phyloP scores from a whole-genome alignment of 2,888 invertebrate species.

The Folsomia manolachei region DNA sequence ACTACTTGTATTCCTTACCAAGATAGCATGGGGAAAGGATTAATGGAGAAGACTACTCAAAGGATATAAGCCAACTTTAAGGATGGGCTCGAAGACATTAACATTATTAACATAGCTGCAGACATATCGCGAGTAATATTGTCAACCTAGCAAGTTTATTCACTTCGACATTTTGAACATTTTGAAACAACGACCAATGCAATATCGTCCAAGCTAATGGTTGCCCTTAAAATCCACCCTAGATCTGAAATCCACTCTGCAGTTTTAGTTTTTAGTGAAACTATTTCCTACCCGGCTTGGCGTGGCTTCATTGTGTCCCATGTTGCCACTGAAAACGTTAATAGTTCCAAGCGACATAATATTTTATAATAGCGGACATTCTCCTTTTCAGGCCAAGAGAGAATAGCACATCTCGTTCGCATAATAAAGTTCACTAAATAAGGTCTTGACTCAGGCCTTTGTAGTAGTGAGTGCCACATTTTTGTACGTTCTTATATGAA shows the following conservation, averaged over 20 bases:
- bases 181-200: neutral
- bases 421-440: neutral
- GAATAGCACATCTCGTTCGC: neutral
- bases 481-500: no score
- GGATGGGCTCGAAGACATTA: no score
- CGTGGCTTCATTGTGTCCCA: neutral
- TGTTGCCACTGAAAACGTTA: neutral
- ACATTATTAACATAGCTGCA: no score
- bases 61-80: no score
- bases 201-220: neutral
- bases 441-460: neutral
- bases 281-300: neutral
- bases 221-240: neutral
- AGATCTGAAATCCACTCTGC: neutral
- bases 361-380: neutral
- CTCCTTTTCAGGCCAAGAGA: neutral
- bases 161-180: slow-evolving; percentile 4
- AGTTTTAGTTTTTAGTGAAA: neutral
- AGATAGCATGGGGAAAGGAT: no score
- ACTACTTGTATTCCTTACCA: no score
- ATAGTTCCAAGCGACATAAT: neutral
- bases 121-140: slow-evolving; percentile 4
- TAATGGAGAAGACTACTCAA: neutral
- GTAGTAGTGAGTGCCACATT: no score
- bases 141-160: slow-evolving; percentile 1